A percentile compares a stretch with the other conserved stretches of the same genome.
phyloP scores from a whole-genome alignment of 2,888 invertebrate species.

The Ophraella communa region DNA sequence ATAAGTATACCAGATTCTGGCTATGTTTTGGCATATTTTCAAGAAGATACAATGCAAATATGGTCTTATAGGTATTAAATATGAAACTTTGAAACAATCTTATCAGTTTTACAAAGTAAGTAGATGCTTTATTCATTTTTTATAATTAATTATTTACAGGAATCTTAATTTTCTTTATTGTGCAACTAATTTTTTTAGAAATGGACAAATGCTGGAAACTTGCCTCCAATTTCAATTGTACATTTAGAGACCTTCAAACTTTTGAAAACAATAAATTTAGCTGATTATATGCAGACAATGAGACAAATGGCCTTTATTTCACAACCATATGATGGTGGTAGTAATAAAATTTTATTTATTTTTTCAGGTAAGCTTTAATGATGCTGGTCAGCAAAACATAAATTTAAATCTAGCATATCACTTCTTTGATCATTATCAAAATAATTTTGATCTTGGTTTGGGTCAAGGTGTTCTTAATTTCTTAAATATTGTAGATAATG shows the following conservation, averaged over 20 bases:
- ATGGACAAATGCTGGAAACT: conserved; percentile 68
- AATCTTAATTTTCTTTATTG: too few species aligned
- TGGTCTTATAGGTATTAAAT: conserved; percentile 73
- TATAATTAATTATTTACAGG: not conserved
- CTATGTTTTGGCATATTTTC: conserved; percentile 72
- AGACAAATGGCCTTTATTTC: conserved; percentile 67
- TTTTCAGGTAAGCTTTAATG: conserved; percentile 58
- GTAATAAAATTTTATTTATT: conserved; percentile 67
- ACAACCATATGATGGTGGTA: conserved; percentile 69
- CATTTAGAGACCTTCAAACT: conserved; percentile 68
- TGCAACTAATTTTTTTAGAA: conserved; percentile 53
- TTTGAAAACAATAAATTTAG: conserved; percentile 64
- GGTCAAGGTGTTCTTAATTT: conserved; percentile 61
- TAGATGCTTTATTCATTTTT: conserved; percentile 2
- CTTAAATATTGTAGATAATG: conserved; percentile 63
- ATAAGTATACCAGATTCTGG: conserved; percentile 69
- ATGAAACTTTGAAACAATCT: conserved; percentile 69
- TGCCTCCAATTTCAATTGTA: conserved; percentile 65
- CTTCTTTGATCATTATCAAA: not conserved
- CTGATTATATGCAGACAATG: conserved; percentile 63
- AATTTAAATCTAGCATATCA: too few species aligned
- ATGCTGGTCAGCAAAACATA: conserved; percentile 46
- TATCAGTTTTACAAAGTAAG: conserved; percentile 67
- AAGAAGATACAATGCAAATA: conserved; percentile 74
- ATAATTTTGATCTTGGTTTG: not conserved